Evolutionary conservation across 2,113 vertebrate genomes (phyloP).

Genomic region (Hoplias malabaricus): DNA sequence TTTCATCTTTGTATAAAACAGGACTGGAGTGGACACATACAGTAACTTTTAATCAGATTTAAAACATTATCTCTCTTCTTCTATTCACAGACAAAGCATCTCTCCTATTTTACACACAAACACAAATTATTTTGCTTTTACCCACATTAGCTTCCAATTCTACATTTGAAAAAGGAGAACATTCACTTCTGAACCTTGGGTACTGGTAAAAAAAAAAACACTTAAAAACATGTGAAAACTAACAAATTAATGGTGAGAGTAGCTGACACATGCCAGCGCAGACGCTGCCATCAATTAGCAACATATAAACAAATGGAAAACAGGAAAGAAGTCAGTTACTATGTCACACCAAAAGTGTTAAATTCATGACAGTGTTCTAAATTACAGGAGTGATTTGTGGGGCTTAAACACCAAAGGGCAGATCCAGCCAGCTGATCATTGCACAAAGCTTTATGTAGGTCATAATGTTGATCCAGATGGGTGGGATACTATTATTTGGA

Average conservation of each 20-base stretch:
- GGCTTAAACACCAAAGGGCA: conserved; percentile 51
- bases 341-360: conserved; percentile 56
- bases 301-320: conserved; percentile 64
- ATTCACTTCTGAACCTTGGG: not conserved
- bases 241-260: not conserved
- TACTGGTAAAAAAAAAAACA: not conserved
- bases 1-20: no score
- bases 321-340: conserved; percentile 65
- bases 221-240: not conserved
- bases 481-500: conserved; percentile 19
- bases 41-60: no score
- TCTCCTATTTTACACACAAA: no score
- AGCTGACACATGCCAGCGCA: not conserved
- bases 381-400: conserved; percentile 42
- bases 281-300: conserved; percentile 68
- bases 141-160: not conserved
- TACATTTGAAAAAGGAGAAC: not conserved
- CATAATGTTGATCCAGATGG: conserved; percentile 6
- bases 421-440: conserved; percentile 53
- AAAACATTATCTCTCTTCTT: no score
- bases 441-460: conserved; percentile 20
- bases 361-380: conserved; percentile 58
- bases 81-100: no score
- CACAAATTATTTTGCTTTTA: not conserved
- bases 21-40: no score